Evolutionary conservation across 2,797 vertebrate genomes (phyloP).

Genomic region (Xiphorhynchus erythropygius): DNA sequence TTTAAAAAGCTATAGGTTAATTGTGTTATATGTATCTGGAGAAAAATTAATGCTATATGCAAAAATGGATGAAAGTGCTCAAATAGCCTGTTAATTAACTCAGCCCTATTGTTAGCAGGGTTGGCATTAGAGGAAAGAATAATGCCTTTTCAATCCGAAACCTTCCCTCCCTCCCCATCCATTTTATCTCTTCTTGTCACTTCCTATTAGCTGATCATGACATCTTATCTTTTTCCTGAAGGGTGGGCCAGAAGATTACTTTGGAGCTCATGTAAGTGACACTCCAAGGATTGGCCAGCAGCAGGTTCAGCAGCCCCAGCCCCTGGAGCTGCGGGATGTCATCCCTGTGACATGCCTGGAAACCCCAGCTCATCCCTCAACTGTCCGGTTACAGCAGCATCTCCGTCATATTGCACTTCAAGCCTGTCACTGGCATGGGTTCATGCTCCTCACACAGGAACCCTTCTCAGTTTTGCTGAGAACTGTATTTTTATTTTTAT

Average conservation of each 20-base stretch:
- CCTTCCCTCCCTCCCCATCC: conserved; percentile 70
- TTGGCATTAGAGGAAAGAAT: conserved; percentile 72
- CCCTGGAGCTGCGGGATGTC: conserved; percentile 68
- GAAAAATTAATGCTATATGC: conserved; percentile 65
- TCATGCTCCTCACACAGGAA: background rate
- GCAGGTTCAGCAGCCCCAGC: conserved; percentile 54
- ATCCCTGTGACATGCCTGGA: conserved; percentile 70
- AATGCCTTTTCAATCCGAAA: conserved; percentile 69
- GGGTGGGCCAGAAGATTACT: conserved; percentile 78
- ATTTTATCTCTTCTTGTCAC: conserved; percentile 79
- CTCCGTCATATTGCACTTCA: conserved; percentile 43
- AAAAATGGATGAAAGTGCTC: conserved; percentile 67
- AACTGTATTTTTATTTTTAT: conserved; percentile 40
- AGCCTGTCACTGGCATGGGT: conserved; percentile 40
- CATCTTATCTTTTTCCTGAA: conserved; percentile 80
- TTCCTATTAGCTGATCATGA: conserved; percentile 81
- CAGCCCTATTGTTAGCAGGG: conserved; percentile 57
- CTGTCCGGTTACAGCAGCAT: conserved; percentile 56
- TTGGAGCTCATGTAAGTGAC: conserved; percentile 81
- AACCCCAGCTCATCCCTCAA: conserved; percentile 64
- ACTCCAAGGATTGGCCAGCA: conserved; percentile 76
- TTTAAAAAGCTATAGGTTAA: conserved; percentile 65
- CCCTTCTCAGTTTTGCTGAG: conserved; percentile 22
- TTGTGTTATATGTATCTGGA: conserved; percentile 54
- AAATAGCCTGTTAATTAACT: conserved; percentile 72